A percentile compares a stretch with the other conserved stretches of the same genome.
These are phyloP conservation scores for Ceratosolen fusciceps DNA, from an alignment of 1,140 invertebrate species.

Conservation along the genomic window DNA sequence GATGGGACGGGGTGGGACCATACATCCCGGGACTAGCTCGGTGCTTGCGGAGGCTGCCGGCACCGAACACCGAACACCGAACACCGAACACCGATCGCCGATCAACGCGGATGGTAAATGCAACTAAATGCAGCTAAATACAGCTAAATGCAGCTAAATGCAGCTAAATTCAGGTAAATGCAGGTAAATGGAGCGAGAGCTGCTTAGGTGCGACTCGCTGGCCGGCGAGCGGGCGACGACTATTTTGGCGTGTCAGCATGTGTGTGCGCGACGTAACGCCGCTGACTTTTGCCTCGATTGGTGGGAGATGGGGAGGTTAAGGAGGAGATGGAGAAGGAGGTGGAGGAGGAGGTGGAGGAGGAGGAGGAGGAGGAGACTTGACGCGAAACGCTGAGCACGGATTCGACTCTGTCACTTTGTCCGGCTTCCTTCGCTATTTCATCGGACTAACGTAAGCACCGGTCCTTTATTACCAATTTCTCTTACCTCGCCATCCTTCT, in stretches of 20 bases:
- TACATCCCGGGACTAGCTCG: too few species aligned
- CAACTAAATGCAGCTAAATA: too few species aligned
- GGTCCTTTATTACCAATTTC: neutral
- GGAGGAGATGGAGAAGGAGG: slow-evolving; percentile 41
- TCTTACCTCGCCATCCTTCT: neutral
- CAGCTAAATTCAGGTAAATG: too few species aligned
- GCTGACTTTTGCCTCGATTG: slow-evolving; percentile 34
- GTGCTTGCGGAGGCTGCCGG: too few species aligned
- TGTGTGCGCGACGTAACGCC: slow-evolving; percentile 53
- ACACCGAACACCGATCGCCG: too few species aligned
- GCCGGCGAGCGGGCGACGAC: slow-evolving; percentile 49
- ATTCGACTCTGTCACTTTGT: neutral
- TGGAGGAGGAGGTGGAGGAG: too few species aligned
- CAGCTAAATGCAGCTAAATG: neutral
- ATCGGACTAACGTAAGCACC: too few species aligned
- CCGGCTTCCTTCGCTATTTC: neutral
- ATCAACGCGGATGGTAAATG: neutral
- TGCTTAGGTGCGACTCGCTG: neutral
- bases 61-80: too few species aligned
- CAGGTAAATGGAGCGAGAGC: slow-evolving; percentile 17
- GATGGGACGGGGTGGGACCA: too few species aligned
- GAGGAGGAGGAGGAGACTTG: slow-evolving; percentile 9
- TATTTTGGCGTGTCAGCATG: slow-evolving; percentile 61
- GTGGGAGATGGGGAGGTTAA: slow-evolving; percentile 56
- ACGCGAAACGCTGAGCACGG: slow-evolving; percentile 39